phyloP scores from a whole-genome alignment of 2,113 vertebrate genomes.

The Merops nubicus region DNA sequence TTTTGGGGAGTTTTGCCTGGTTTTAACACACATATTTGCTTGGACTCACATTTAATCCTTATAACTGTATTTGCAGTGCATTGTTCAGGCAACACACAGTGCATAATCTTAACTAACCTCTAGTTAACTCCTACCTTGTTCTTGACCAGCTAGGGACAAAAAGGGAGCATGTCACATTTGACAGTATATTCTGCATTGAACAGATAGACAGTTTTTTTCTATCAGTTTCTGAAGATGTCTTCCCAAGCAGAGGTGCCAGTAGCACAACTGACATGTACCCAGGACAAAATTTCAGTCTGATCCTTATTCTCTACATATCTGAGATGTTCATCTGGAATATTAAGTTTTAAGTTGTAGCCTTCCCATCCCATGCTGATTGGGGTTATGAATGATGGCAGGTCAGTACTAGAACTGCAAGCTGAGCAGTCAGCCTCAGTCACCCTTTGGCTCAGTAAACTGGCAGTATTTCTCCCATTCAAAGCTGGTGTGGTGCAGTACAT shows the following conservation, averaged over 20 bases:
- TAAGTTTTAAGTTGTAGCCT: background rate
- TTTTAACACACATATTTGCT: rapidly evolving
- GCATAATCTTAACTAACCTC: background rate
- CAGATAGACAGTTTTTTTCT: background rate
- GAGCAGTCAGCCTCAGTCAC: background rate
- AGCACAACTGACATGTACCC: background rate
- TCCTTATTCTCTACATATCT: rapidly evolving
- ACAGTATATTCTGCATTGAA: background rate
- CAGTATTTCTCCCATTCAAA: rapidly evolving
- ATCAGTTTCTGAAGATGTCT: background rate
- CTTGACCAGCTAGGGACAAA: background rate
- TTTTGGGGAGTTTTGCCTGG: rapidly evolving
- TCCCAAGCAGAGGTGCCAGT: background rate
- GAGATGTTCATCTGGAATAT: background rate
- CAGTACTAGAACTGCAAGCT: background rate
- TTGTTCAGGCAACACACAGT: background rate
- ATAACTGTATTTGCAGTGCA: background rate
- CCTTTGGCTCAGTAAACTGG: rapidly evolving
- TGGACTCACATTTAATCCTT: background rate
- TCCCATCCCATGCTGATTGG: rapidly evolving
- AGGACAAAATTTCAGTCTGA: background rate
- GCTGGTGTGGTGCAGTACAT: background rate
- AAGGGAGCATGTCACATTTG: background rate
- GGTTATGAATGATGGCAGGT: background rate
- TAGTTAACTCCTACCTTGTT: background rate